Evolutionary conservation across 92 coral and sea anemone genomes (phyloP).

Genomic region (Palythoa heliodiscus): DNA sequence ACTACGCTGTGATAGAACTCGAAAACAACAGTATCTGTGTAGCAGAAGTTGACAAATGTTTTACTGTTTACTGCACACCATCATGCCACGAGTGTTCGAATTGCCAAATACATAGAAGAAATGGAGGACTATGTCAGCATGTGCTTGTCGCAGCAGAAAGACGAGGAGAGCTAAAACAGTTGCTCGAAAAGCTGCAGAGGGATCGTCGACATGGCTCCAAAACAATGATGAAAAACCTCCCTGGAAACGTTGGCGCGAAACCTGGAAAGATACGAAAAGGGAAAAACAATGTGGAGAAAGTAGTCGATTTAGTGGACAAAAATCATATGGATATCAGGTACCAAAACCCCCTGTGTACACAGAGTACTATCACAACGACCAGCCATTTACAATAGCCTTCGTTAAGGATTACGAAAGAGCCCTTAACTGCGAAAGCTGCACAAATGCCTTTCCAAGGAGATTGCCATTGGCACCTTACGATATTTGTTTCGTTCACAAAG

Average conservation of each 20-base stretch:
- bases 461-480: slow-evolving; percentile 48
- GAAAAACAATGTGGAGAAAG: slow-evolving; percentile 51
- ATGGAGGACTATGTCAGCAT: slow-evolving; percentile 14
- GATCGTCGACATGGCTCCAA: slow-evolving; percentile 25
- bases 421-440: slow-evolving; percentile 49
- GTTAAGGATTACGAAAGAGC: slow-evolving; percentile 18
- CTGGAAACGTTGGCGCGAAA: slow-evolving; percentile 40
- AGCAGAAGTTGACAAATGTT: slow-evolving; percentile 34
- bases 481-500: slow-evolving; percentile 51
- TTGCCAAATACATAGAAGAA: slow-evolving; percentile 18
- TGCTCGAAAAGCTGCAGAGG: slow-evolving; percentile 28
- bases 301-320: slow-evolving; percentile 24
- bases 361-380: slow-evolving; percentile 35
- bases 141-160: slow-evolving; percentile 32
- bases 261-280: slow-evolving; percentile 41
- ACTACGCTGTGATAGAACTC: slow-evolving; percentile 12
- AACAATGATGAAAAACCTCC: slow-evolving; percentile 39
- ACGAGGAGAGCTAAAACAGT: slow-evolving; percentile 3
- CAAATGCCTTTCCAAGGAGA: slow-evolving; percentile 38
- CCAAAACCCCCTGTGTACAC: slow-evolving; percentile 48
- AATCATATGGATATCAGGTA: slow-evolving; percentile 27
- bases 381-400: slow-evolving; percentile 48
- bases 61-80: slow-evolving; percentile 30
- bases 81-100: slow-evolving; percentile 16
- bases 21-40: slow-evolving; percentile 32